phyloP scores from a whole-genome alignment of 2,113 vertebrate genomes.

The Gymnarchus niloticus region DNA sequence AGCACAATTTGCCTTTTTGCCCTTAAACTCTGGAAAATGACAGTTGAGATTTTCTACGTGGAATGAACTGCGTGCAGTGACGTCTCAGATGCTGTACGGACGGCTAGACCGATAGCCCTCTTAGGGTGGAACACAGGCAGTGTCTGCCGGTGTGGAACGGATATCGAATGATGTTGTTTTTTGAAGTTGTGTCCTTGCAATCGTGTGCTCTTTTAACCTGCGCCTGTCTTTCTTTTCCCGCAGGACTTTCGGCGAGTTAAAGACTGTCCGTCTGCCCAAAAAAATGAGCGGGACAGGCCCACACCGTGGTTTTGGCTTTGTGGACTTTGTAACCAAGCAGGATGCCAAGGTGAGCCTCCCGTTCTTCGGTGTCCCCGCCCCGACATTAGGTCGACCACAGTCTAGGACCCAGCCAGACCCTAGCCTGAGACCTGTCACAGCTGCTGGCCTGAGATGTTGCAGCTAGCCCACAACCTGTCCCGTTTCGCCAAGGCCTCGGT shows the following conservation, averaged over 20 bases:
- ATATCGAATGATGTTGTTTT: too few relatives aligned
- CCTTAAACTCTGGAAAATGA: background rate
- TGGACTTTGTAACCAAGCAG: conserved; percentile 94
- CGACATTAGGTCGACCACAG: background rate
- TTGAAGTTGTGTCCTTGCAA: too few relatives aligned
- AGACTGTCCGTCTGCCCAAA: conserved; percentile 86
- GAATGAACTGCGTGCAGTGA: background rate
- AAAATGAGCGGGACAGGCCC: conserved; percentile 77
- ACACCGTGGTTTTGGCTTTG: conserved; percentile 88
- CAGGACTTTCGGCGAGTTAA: conserved; percentile 94
- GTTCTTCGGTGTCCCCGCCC: background rate
- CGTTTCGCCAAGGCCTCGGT: too few relatives aligned
- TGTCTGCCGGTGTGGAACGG: too few relatives aligned
- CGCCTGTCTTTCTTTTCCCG: background rate
- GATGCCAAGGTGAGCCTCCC: conserved; percentile 82
- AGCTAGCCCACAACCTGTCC: too few relatives aligned
- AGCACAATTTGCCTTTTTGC: background rate
- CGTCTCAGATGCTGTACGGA: background rate
- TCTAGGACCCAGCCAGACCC: background rate
- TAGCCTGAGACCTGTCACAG: background rate
- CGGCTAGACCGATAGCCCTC: background rate
- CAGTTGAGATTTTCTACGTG: background rate
- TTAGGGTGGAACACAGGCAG: background rate
- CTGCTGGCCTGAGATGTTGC: background rate
- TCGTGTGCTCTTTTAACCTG: too few relatives aligned